Evolutionary conservation across 1,140 invertebrate species (phyloP), one percentile per base, ranked within the genome.

Genomic region (Micrasema minimum): DNA sequence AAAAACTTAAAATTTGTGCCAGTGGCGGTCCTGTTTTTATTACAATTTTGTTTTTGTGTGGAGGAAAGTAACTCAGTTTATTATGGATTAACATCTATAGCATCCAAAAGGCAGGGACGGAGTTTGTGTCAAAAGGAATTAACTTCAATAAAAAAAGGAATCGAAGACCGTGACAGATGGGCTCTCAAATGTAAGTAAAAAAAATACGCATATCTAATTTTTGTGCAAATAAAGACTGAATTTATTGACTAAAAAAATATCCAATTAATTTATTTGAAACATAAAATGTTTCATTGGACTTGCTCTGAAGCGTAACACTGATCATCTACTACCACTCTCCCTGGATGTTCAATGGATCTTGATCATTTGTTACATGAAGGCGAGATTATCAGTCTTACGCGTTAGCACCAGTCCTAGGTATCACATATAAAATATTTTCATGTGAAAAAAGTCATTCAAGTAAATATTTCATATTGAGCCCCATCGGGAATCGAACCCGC

Each of bases 131-230:
- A 10, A 11, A 31, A 35, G 16, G 37, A 72, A 9, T 20, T 72
- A 55, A 12, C 65, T 4, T 31, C 31, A 3, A 53, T 59, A 6
- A 31, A 53, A 1, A 37, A 48, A 0, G 70, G 37, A 18, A 37
- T 72, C 10, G 18, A 51, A 1, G 57, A 23, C 11, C 55, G 26
- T 12, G 18, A 61, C 1, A 72, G 70, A 67, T 72, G 70, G 70
- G 70, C 70, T 16, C 14, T 72, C 4, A 72, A 67, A 62, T 43
- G 70, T 72, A 48, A 66, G 70, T 59, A 23, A 11, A 1, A 12
- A 11, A 20, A 6, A 20, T 3, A 7, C 16, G n/a, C 16, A 9
- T 20, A 23, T 5, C 6, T 2, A 3, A 9, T 5, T 20, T n/a
- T 22, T 45, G 4, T 16, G 4, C 10, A 5, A 7, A 2, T 11